These are phyloP conservation scores for Chrysogorgia sp. DNA, from an alignment of 92 coral and sea anemone species.

Conservation along the genomic window DNA sequence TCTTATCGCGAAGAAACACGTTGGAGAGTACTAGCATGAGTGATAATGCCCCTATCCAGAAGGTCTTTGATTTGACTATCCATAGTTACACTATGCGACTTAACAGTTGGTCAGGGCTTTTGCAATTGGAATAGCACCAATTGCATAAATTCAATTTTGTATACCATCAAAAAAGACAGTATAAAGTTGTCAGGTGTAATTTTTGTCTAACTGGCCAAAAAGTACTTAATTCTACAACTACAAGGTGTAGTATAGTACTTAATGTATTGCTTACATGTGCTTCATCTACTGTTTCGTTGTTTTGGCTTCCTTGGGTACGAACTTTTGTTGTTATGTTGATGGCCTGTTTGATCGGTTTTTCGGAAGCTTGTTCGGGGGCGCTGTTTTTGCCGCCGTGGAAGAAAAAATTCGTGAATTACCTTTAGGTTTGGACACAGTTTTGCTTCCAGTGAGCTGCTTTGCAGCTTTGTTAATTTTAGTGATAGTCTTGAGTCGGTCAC, in stretches of 20 bases:
- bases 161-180: background rate
- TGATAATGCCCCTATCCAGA: conserved; percentile 9
- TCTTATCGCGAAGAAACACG: conserved; percentile 23
- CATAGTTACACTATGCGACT: conserved; percentile 7
- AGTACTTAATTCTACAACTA: conserved; percentile 38
- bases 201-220: background rate
- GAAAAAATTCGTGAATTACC: too few species aligned
- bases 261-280: background rate
- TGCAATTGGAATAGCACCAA: background rate
- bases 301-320: background rate
- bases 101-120: background rate
- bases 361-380: too few species aligned
- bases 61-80: conserved; percentile 36
- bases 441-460: conserved; percentile 36
- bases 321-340: background rate
- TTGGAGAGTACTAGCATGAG: conserved; percentile 5
- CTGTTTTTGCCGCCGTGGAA: too few species aligned
- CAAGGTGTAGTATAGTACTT: background rate
- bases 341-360: background rate
- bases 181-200: background rate
- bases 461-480: conserved; percentile 51
- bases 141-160: background rate
- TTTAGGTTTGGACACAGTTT: too few species aligned
- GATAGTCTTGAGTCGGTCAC: conserved; percentile 47
- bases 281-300: too few species aligned